phyloP scores from a whole-genome alignment of 2,797 vertebrate genomes.

The Alcedo atthis region DNA sequence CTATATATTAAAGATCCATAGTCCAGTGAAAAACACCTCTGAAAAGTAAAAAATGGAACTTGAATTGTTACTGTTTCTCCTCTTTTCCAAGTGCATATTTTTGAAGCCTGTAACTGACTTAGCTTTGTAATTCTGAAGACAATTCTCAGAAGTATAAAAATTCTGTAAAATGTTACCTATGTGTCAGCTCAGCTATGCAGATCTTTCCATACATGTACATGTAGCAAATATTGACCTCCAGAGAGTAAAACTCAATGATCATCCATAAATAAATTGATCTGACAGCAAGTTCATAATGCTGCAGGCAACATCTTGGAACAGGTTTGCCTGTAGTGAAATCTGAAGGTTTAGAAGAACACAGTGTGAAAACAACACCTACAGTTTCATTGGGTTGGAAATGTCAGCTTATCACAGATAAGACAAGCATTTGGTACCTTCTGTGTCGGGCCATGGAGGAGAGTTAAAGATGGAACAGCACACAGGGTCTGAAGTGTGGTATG shows the following conservation, averaged over 20 bases:
- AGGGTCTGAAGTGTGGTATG: neutral
- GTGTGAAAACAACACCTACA: conserved; percentile 39
- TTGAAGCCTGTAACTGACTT: neutral
- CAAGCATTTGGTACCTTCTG: neutral
- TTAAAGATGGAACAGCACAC: conserved; percentile 30
- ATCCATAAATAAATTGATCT: conserved; percentile 54
- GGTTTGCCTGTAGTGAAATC: conserved; percentile 52
- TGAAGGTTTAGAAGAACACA: conserved; percentile 30
- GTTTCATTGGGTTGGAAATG: neutral
- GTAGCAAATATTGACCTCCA: conserved; percentile 22
- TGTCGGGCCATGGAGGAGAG: neutral
- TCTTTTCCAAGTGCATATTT: neutral
- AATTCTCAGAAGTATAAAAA: neutral
- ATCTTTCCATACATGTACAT: neutral
- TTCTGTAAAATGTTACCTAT: neutral
- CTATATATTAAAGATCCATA: neutral
- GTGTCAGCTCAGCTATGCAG: neutral
- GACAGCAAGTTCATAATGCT: conserved; percentile 57
- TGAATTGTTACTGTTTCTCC: neutral
- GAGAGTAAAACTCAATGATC: conserved; percentile 7
- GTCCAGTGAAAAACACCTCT: neutral
- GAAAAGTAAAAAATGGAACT: neutral
- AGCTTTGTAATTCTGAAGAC: neutral
- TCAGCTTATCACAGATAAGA: neutral
- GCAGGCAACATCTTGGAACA: conserved; percentile 55